Base-by-base conservation (phyloP, 2,113 vertebrate species). In the Athene cunicularia region DNA sequence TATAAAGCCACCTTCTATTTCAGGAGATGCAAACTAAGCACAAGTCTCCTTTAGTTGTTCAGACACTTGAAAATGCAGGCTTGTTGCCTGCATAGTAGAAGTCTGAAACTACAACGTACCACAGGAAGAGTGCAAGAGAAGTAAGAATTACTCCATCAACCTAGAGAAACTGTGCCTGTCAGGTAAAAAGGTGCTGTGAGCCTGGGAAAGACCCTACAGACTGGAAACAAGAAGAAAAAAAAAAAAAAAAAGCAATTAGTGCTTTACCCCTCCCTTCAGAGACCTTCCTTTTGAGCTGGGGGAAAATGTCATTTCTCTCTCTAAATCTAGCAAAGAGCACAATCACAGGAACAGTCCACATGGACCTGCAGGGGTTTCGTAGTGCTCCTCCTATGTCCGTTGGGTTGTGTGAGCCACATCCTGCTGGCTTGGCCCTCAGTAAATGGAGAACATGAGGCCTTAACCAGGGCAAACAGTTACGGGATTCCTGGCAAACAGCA, bases 61-160 rank as follows among this genome's bases (percentile, higher is more conserved):
- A 88, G 28, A 21, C 7, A 37, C 35, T 49, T 70, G 19, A 76
- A 95, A 95, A 76, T 76, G 16, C 32, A 90, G 30, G 11, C 15
- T 81, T 52, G 10, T 30, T 91, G 8, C 35, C 67, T 85, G 39
- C 24, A 60, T 39, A 80, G 9, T 19, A 75, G 66, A 85, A 71
- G 35, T 6, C 41, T 1, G 0, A 60, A 93, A 83, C 20, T 24
- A 79, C 67, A 90, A 26, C 0, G 8, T 14, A 39, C 6, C 28
- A 68, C 67, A 90, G 39, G 33, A 76, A 20, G n/a, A 80, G 30
- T 12, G 12, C 22, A 86, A 90, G 70, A 85, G 47, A 90, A 83
- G 39, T 45, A 71, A 86, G 53, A 95, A 83, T 79, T 77, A 79
- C 13, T 70, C 28, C 52, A 45, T 56, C n/a, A 87, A 41, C 37